Conservation (phyloP, 2,113 vertebrate species). For the Brienomyrus brachyistius region DNA sequence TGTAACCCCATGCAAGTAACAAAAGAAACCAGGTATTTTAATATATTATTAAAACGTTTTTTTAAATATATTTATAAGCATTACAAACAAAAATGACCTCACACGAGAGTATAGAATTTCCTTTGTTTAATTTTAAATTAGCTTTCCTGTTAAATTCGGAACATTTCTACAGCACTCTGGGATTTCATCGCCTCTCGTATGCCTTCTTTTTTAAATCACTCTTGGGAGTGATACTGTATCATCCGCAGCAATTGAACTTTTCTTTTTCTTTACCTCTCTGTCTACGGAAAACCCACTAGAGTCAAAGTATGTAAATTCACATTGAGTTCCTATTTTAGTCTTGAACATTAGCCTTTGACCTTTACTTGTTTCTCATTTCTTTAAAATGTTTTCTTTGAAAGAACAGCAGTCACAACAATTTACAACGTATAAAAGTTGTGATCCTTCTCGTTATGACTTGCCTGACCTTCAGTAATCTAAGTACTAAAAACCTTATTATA, state of each 20-base stretch:
- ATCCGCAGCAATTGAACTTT: constrained; percentile 56
- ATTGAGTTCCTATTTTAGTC: constrained; percentile 34
- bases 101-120: constrained; percentile 43
- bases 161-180: constrained; percentile 31
- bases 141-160: constrained; percentile 47
- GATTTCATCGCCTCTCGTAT: constrained; percentile 45
- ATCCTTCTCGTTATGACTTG: not conserved
- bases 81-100: constrained; percentile 35
- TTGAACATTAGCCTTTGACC: constrained; percentile 26
- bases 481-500: not conserved
- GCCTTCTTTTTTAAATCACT: constrained; percentile 57
- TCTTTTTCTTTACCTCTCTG: constrained; percentile 49
- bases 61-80: constrained; percentile 57
- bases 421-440: not conserved
- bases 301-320: constrained; percentile 53
- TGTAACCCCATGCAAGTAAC: constrained; percentile 25
- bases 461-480: not conserved
- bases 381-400: constrained; percentile 16
- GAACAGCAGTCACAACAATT: not conserved
- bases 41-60: constrained; percentile 63
- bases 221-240: constrained; percentile 48
- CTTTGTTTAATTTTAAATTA: constrained; percentile 61
- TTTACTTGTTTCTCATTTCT: not conserved
- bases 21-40: constrained; percentile 40
- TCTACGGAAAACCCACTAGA: constrained; percentile 49